These are phyloP conservation scores for Halictus quadricinctus DNA, from an alignment of 2,888 invertebrate genomes.

Conservation along the genomic window DNA sequence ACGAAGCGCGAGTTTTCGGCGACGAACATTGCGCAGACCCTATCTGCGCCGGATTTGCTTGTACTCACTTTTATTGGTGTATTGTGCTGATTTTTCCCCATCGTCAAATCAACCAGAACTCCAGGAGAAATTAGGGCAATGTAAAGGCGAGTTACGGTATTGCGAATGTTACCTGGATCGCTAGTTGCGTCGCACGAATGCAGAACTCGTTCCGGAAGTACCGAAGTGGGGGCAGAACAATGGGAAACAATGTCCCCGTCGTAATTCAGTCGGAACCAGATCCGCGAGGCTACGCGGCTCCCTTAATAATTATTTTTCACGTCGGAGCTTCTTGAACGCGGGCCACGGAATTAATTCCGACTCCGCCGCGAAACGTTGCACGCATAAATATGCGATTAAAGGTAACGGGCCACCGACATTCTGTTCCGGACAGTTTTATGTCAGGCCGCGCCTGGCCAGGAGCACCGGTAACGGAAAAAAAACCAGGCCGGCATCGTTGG, in stretches of 20 bases:
- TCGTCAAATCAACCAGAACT: background rate
- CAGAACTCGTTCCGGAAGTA: background rate
- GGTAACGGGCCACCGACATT: slow-evolving; percentile 35
- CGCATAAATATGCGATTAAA: slow-evolving; percentile 45
- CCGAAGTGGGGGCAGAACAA: background rate
- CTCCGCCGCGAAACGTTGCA: slow-evolving; percentile 28
- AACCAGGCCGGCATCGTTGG: slow-evolving; percentile 15
- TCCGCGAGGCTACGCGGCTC: background rate
- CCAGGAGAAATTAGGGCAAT: background rate
- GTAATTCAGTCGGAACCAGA: slow-evolving; percentile 45
- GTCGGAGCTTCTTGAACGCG: slow-evolving; percentile 24
- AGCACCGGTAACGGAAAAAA: background rate
- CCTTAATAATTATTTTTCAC: slow-evolving; percentile 28
- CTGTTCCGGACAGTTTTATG: slow-evolving; percentile 44
- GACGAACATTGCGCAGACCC: background rate
- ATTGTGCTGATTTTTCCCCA: background rate
- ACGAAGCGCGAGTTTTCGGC: slow-evolving; percentile 17
- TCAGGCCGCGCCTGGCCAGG: background rate
- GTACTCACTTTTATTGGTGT: background rate
- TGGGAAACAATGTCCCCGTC: slow-evolving; percentile 8
- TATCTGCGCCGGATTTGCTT: background rate
- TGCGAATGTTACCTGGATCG: background rate
- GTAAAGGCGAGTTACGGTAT: background rate
- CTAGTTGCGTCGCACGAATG: background rate
- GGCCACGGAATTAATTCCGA: slow-evolving; percentile 35